Percentiles rank a stretch among this genome's conserved stretches.
phyloP scores from a whole-genome alignment of 2,797 vertebrate species.

The Cossypha caffra region DNA sequence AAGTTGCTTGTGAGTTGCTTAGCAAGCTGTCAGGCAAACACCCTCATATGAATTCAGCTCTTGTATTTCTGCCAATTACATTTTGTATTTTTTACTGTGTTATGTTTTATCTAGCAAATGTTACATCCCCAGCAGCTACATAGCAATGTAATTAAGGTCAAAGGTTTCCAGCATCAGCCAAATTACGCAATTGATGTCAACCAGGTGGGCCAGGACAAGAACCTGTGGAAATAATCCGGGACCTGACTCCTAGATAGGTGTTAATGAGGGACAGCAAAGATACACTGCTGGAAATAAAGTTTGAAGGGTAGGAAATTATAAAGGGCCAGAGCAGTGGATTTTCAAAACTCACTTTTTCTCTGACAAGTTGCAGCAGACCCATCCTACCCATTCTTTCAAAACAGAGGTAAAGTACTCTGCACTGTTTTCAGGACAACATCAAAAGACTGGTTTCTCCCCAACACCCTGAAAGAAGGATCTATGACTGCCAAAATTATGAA shows the following conservation, averaged over 20 bases:
- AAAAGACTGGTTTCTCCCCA: not conserved
- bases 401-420: not conserved
- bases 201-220: not conserved
- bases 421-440: not conserved
- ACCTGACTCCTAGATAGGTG: not conserved
- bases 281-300: not conserved
- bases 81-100: not conserved
- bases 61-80: not conserved
- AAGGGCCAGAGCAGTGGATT: not conserved
- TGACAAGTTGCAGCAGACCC: not conserved
- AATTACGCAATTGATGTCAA: not conserved
- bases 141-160: not conserved
- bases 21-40: not conserved
- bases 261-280: not conserved
- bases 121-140: not conserved
- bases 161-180: not conserved
- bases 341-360: not conserved
- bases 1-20: not conserved
- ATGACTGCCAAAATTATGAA: accelerated
- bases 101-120: not conserved
- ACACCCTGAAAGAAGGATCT: not conserved
- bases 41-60: not conserved
- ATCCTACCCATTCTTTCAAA: not conserved
- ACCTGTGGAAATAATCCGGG: not conserved
- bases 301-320: not conserved